Base-by-base conservation (phyloP, 2,113 vertebrate species). In the Heterotis niloticus region DNA sequence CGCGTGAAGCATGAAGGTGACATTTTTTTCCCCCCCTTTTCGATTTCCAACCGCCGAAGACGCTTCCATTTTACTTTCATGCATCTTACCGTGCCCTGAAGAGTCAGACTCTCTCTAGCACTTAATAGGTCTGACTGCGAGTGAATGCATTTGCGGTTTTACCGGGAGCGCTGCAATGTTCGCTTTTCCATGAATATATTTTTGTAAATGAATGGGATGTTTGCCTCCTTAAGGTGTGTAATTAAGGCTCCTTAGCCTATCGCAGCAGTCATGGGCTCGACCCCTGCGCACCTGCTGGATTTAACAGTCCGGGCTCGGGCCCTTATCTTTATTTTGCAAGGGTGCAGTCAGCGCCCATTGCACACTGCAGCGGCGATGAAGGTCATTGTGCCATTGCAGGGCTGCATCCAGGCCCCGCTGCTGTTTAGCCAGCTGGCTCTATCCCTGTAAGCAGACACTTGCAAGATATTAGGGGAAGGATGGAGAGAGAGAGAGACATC, bases 21-120 rank as follows among this genome's bases (percentile, higher is more conserved):
- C 82, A 77, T 62, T 81, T 29, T 24, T 57, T 67, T 67, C 44
- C 34, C 34, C 44, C 34, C 34, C 34, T 44, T 72, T 62, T 70
- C 28, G 14, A 13, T 76, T 80, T 77, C 68, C 73, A 28, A 14
- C 13, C 52, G 24, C 57, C 17, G 34, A 34, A 71, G 59, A 79
- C 24, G 79, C 82, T 79, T 83, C 68, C 76, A 60, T 82, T 74
- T 81, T 76, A 68, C 77, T 69, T 74, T 80, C 23, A 20, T 68
- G 5, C 76, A 77, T n/a, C 70, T 72, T 29, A 70, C 62, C 20
- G 81, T 78, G 24, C 26, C 34, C 70, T 80, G 34, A 56, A 76
- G 71, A 83, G 79, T 60, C 66, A 34, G 77, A 81, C 64, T 66
- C 60, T 26, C 66, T 73, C 74, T 28, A 65, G n/a, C 34, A 72